These are phyloP conservation scores for Rallus crepitans DNA, from an alignment of 2,797 vertebrate genomes.

Conservation along the genomic window DNA sequence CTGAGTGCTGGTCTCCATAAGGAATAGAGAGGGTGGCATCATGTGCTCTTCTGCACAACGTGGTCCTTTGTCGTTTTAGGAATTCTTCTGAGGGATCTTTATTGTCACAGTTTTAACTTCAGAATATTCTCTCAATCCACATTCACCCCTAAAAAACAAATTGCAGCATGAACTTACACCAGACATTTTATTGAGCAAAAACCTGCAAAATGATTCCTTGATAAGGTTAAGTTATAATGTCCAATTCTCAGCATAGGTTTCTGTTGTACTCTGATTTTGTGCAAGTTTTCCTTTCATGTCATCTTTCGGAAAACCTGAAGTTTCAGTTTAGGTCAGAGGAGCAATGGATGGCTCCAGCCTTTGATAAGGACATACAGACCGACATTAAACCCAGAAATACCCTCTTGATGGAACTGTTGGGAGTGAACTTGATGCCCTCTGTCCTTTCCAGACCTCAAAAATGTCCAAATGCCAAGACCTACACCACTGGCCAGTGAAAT, in stretches of 20 bases:
- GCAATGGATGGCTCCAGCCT: not conserved
- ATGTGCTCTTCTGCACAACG: constrained; percentile 18
- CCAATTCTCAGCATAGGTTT: not conserved
- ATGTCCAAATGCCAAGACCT: not conserved
- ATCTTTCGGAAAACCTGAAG: not conserved
- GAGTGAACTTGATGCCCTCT: not conserved
- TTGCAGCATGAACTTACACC: not conserved
- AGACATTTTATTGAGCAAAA: not conserved
- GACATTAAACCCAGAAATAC: not conserved
- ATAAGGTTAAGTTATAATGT: not conserved
- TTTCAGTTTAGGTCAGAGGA: not conserved
- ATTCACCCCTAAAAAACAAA: constrained; percentile 89
- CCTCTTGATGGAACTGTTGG: not conserved
- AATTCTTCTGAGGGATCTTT: constrained; percentile 95
- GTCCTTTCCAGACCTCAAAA: not conserved
- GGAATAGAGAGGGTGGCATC: constrained; percentile 58
- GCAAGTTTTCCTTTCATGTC: not conserved
- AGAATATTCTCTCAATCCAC: constrained; percentile 94
- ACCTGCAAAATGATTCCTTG: not conserved
- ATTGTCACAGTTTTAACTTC: constrained; percentile 99
- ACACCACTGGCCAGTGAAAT: not conserved
- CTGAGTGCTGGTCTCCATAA: constrained; percentile 77
- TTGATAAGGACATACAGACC: not conserved
- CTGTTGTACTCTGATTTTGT: not conserved
- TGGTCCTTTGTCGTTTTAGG: constrained; percentile 80